Evolutionary conservation across 2,797 vertebrate species (phyloP).

Genomic region (Chanos chanos): DNA sequence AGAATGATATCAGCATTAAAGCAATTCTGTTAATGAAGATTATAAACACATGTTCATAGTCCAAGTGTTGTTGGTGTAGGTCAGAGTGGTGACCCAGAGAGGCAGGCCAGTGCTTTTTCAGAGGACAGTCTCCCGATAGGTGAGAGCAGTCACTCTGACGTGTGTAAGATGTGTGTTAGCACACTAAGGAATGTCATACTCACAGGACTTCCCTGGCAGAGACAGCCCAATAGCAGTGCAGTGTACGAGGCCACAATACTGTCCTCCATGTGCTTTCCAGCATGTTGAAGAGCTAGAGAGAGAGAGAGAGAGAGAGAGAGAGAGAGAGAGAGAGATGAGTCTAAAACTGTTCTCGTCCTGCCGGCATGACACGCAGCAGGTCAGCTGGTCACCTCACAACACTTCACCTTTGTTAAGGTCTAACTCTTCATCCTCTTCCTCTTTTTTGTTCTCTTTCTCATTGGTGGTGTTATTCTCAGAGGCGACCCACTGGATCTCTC

Average conservation of each 20-base stretch:
- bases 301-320: neutral
- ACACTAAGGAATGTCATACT: constrained; percentile 53
- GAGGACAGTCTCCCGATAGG: no score
- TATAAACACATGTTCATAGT: no score
- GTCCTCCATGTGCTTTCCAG: constrained; percentile 99
- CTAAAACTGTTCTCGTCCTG: no score
- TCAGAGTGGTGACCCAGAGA: no score
- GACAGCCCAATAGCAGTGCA: constrained; percentile 92
- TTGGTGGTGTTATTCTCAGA: constrained; percentile 76
- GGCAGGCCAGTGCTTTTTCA: no score
- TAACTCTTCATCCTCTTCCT: constrained; percentile 91
- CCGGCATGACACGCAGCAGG: no score
- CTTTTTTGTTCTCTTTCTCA: constrained; percentile 74
- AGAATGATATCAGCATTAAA: no score
- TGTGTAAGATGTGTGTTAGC: neutral
- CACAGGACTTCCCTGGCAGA: constrained; percentile 95
- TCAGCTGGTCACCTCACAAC: no score
- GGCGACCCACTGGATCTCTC: constrained; percentile 95
- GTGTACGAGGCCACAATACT: constrained; percentile 98
- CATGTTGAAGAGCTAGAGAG: constrained; percentile 88
- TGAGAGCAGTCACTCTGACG: no score
- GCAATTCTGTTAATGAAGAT: no score
- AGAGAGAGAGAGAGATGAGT: neutral
- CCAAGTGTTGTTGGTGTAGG: no score
- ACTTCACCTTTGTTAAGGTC: constrained; percentile 94